These are phyloP conservation scores for Parthenolecanium corni DNA, from an alignment of 2,888 invertebrate genomes.

Conservation along the genomic window DNA sequence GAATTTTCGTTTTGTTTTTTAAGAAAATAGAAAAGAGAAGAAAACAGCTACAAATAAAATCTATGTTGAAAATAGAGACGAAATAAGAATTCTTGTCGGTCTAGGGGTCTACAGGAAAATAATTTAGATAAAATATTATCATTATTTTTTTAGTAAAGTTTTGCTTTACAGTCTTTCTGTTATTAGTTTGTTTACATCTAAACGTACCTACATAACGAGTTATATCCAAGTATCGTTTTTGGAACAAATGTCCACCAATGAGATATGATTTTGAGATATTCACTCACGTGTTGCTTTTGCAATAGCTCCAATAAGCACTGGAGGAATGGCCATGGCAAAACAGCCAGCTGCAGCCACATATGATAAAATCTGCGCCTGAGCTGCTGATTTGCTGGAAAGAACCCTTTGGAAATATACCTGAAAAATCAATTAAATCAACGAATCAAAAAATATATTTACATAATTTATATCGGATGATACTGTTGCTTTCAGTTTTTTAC, in stretches of 20 bases:
- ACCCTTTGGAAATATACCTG: constrained; percentile 97
- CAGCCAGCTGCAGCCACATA: constrained; percentile 94
- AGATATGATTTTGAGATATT: neutral
- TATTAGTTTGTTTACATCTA: neutral
- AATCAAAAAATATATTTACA: neutral
- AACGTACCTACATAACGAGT: too few species aligned
- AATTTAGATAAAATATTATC: too few species aligned
- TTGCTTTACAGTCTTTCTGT: neutral
- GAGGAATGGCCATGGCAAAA: constrained; percentile 92
- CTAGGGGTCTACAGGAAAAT: too few species aligned
- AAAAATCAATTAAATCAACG: neutral
- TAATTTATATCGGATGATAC: neutral
- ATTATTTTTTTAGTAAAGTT: too few species aligned
- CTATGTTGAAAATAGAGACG: neutral
- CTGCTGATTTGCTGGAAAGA: constrained; percentile 87
- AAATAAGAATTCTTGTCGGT: too few species aligned
- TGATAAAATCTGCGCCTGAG: constrained; percentile 82
- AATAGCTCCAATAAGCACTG: constrained; percentile 92
- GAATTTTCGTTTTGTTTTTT: too few species aligned
- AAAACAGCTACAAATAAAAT: too few species aligned
- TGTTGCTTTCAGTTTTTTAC: constrained; percentile 39
- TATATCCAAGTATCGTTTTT: too few species aligned
- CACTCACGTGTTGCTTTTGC: constrained; percentile 81
- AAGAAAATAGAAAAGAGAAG: too few species aligned
- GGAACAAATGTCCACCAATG: too few species aligned